Evolutionary conservation across 2,797 vertebrate genomes (phyloP).

Genomic region (Typhlichthys eigenmanni): DNA sequence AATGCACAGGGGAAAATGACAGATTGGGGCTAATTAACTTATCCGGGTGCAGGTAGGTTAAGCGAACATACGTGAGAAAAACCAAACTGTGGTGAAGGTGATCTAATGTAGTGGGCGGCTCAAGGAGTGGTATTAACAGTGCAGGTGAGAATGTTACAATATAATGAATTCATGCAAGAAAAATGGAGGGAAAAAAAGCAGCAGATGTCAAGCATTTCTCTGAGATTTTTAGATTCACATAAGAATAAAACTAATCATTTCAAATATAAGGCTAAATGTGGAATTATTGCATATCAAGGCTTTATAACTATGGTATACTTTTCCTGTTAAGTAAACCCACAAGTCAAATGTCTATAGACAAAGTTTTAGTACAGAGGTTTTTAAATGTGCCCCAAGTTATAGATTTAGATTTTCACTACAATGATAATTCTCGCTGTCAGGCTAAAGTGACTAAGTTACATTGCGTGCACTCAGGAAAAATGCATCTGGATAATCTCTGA

Average conservation of each 20-base stretch:
- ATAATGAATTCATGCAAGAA: background rate
- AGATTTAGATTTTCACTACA: constrained; percentile 66
- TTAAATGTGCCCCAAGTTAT: constrained; percentile 66
- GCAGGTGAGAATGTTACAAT: background rate
- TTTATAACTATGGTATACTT: constrained; percentile 49
- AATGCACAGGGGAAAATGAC: too few species aligned
- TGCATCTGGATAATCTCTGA: constrained; percentile 76
- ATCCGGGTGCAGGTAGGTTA: too few species aligned
- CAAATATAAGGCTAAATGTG: constrained; percentile 30
- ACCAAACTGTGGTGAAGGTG: too few species aligned
- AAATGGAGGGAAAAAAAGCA: background rate
- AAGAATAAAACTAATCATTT: constrained; percentile 8
- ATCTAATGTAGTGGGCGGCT: too few species aligned
- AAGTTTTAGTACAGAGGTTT: constrained; percentile 45
- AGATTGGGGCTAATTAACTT: too few species aligned
- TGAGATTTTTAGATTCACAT: background rate
- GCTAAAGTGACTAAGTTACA: constrained; percentile 75
- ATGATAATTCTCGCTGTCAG: constrained; percentile 73
- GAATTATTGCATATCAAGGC: constrained; percentile 45
- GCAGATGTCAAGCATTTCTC: background rate
- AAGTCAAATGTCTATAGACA: constrained; percentile 60
- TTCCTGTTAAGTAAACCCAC: constrained; percentile 47
- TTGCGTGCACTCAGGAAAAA: constrained; percentile 54
- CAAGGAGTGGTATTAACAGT: too few species aligned
- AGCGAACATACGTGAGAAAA: too few species aligned